A percentile compares a stretch with the other conserved stretches of the same genome.
phyloP scores from a whole-genome alignment of 2,888 invertebrate species.

The Acleris cristana region DNA sequence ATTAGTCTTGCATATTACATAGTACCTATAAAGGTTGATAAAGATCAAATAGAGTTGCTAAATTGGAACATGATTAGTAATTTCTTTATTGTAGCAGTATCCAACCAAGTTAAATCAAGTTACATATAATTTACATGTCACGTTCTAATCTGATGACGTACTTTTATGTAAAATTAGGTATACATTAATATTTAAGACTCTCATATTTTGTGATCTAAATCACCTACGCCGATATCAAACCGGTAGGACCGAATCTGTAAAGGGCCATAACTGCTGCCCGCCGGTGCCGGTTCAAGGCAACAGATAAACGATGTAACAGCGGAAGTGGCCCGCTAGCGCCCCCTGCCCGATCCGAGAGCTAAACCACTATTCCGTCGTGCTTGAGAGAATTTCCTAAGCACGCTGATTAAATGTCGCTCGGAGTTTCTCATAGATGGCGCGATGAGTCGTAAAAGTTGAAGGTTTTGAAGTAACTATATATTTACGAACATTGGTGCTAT shows the following conservation, averaged over 20 bases:
- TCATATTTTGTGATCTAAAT: not conserved
- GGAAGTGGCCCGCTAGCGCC: slow-evolving; percentile 18
- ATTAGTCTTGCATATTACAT: too few relatives aligned
- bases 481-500: too few relatives aligned
- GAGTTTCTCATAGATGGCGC: slow-evolving; percentile 45
- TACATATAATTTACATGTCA: too few relatives aligned
- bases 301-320: slow-evolving; percentile 8
- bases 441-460: slow-evolving; percentile 35
- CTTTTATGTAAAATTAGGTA: not conserved
- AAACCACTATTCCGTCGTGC: not conserved
- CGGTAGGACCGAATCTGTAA: slow-evolving; percentile 26
- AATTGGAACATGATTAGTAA: too few relatives aligned
- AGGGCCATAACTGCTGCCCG: slow-evolving; percentile 26
- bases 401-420: slow-evolving; percentile 19
- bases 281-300: slow-evolving; percentile 33
- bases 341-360: slow-evolving; percentile 5
- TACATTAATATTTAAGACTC: slow-evolving; percentile 1
- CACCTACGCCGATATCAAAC: slow-evolving; percentile 21
- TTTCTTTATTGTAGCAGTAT: too few relatives aligned
- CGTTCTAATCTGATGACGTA: too few relatives aligned
- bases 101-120: too few relatives aligned
- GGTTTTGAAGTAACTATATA: not conserved
- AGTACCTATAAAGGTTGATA: too few relatives aligned
- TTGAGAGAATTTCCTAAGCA: slow-evolving; percentile 7
- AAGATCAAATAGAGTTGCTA: too few relatives aligned